phyloP scores from a whole-genome alignment of 2,113 vertebrate species.

The Baryphthengus martii region DNA sequence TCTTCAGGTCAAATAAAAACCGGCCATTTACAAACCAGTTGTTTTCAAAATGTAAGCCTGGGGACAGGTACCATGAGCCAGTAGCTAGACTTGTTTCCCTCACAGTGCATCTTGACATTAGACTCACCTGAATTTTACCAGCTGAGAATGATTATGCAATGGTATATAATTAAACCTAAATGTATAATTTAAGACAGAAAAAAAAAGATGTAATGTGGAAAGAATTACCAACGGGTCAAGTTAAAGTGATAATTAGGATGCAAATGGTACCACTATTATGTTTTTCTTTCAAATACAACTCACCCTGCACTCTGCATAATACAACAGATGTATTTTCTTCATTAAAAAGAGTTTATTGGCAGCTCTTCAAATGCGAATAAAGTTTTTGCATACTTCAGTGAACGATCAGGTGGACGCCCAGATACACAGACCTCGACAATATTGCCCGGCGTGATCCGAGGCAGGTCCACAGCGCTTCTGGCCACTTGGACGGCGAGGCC shows the following conservation, averaged over 20 bases:
- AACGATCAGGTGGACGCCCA: fast-evolving
- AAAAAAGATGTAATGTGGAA: constrained; percentile 41
- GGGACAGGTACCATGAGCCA: background rate
- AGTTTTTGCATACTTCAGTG: background rate
- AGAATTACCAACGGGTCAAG: constrained; percentile 7
- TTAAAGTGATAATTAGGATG: background rate
- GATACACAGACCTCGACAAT: fast-evolving
- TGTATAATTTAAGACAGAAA: constrained; percentile 17
- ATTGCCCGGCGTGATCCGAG: fast-evolving
- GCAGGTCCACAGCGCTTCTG: background rate
- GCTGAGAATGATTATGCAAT: constrained; percentile 42
- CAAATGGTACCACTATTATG: background rate
- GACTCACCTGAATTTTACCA: constrained; percentile 52
- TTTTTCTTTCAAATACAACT: background rate
- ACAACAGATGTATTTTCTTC: background rate
- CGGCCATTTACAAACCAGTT: background rate
- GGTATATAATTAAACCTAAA: constrained; percentile 37
- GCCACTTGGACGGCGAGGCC: fast-evolving
- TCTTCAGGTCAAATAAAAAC: background rate
- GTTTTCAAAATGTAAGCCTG: background rate
- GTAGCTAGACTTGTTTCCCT: constrained; percentile 36
- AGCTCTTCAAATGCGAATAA: background rate
- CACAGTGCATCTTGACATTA: constrained; percentile 37
- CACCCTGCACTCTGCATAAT: background rate
- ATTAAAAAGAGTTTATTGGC: background rate